Evolutionary conservation across 1,140 invertebrate genomes (phyloP), one percentile per base, ranked within the genome.

Genomic region (Tigriopus japonicus): DNA sequence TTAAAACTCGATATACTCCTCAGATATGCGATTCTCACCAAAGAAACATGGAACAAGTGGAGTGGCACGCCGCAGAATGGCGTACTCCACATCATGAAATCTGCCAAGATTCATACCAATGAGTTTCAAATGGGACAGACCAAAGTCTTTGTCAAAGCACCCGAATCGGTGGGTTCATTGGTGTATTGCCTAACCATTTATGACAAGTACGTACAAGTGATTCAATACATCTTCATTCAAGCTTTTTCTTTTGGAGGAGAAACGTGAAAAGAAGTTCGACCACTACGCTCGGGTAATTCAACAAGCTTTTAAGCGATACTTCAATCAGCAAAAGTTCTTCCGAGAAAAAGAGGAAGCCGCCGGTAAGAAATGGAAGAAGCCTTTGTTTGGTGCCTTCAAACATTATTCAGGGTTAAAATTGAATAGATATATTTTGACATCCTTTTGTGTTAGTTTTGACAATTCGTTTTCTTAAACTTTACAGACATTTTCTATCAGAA

Each of bases 141-240:
- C 0, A 86, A 86, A 72, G 74, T 86, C 13, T 86, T 86, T 66
- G 77, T 86, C 52, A 85, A 85, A 70, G 82, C 82, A 58, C 81
- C 83, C 13, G 82, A 84, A 73, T 83, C 78, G 51, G 81, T 84
- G 69, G 76, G 75, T 70, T 60, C 55, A 14, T n/a, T 13, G 7
- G 6, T 63, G 9, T 45, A 7, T 56, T 49, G 3, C n/a, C n/a
- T 43, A 12, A 43, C n/a, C n/a, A n/a, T n/a, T n/a, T n/a, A n/a
- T n/a, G n/a, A n/a, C n/a, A n/a, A n/a, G 52, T 13, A 19, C 21
- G 10, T 52, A 52, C 13, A 52, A 21, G 10, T 13, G 6, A 35
- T 15, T 23, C 2, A 55, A 35, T 55, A 19, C 14, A 14, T 42
- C 9, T n/a, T 59, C 15, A 41, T 43, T 56, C 6, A n/a, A 83